Conservation (phyloP, 2,888 invertebrate genomes). For the Rhagonycha lutea region DNA sequence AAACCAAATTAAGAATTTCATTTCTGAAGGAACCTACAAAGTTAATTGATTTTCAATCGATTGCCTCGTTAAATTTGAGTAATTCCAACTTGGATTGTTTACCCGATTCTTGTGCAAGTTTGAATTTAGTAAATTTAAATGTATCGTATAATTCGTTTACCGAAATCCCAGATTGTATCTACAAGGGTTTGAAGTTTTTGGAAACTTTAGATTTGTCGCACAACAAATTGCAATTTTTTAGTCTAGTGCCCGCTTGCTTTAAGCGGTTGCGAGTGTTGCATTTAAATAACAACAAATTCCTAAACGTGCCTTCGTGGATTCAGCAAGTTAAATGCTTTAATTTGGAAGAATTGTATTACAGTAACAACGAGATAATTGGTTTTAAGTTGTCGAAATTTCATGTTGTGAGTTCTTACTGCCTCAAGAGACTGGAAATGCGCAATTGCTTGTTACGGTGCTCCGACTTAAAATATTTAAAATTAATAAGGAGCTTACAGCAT, state of each 20-base stretch:
- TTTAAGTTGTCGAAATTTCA: conserved; percentile 20
- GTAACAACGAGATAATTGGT: conserved; percentile 38
- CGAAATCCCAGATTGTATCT: conserved; percentile 39
- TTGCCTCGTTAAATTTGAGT: conserved; percentile 16
- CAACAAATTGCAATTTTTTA: conserved; percentile 34
- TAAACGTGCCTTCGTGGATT: conserved; percentile 44
- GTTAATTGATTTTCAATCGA: background rate
- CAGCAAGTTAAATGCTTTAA: conserved; percentile 34
- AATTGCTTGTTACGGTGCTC: conserved; percentile 35
- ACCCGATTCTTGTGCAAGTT: conserved; percentile 13
- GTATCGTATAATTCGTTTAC: conserved; percentile 37
- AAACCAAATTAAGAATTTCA: background rate
- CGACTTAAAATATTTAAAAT: conserved; percentile 31
- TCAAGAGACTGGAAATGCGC: conserved; percentile 38
- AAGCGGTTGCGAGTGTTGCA: conserved; percentile 38
- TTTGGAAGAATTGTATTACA: conserved; percentile 39
- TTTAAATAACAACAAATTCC: conserved; percentile 30
- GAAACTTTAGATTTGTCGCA: conserved; percentile 38
- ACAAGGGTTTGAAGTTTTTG: conserved; percentile 38
- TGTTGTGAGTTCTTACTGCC: conserved; percentile 13
- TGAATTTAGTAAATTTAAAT: conserved; percentile 33
- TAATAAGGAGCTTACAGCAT: conserved; percentile 34
- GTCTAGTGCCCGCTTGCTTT: conserved; percentile 33
- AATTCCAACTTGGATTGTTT: conserved; percentile 17
- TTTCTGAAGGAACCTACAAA: background rate